Base-by-base conservation (phyloP, 2,797 vertebrate genomes). In the Adelosebastes latens region DNA sequence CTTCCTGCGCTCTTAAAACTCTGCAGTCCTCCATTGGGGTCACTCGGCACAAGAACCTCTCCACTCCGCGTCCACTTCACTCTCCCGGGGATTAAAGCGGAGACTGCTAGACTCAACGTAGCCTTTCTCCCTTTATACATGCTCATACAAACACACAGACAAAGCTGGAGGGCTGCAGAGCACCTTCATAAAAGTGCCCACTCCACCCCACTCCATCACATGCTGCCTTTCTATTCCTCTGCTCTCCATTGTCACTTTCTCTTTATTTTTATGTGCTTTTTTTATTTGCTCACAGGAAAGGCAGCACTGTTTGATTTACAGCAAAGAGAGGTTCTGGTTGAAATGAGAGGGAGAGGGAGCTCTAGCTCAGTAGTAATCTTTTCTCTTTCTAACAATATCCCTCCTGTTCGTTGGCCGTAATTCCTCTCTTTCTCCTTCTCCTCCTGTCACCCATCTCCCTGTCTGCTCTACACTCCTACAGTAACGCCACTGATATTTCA, bases 1-100 rank as follows among this genome's bases (percentile, higher is more conserved):
- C 79, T 91, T 93, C 88, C 89, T 88, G 83, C 73, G 73, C 83
- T 89, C 84, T 93, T 84, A 80, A 61, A 82, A 85, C 65, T 75
- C 81, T 76, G n/a, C 58, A 75, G 79, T 69, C 77, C 82, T 90
- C 58, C 39, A 56, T 56, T 72, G 62, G 66, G 24, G 87, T 76
- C 84, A 86, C 82, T 84, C 52, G 6, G 34, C 62, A 73, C 49
- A 79, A 89, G 69, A 73, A 70, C 66, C 73, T 88, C 87, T 88
- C 75, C 74, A 63, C 69, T 87, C 59, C 46, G 18, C 18, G 29
- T 71, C 77, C 82, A 87, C 78, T 92, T 78, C 80, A 87, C 66
- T 76, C 63, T 82, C 55, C 84, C 63, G 32, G 77, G 90, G 89
- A 92, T 93, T 92, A 91, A 81, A 86, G 77, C 1, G 69, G 87